Percentiles rank a stretch among this genome's conserved stretches.
Evolutionary conservation across 1,140 invertebrate genomes (phyloP).

Genomic region (Temnothorax curvispinosus): DNA sequence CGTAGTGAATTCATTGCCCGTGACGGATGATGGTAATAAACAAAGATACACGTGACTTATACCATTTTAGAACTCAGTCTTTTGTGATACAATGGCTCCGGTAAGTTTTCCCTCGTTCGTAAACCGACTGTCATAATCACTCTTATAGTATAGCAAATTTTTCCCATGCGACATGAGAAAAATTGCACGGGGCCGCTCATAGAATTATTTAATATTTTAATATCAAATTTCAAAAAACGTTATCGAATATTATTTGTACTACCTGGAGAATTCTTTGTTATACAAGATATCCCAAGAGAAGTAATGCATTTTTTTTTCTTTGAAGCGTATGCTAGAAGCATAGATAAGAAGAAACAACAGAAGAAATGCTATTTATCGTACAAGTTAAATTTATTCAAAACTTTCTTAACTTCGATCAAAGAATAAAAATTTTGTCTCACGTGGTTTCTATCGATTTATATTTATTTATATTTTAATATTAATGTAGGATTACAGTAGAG

Average conservation of each 20-base stretch:
- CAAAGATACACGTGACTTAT: neutral
- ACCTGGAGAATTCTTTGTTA: neutral
- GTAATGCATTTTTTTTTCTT: neutral
- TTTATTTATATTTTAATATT: neutral
- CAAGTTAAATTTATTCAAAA: slow-evolving; percentile 20
- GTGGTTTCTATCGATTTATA: neutral
- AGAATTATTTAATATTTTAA: slow-evolving; percentile 5
- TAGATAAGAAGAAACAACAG: neutral
- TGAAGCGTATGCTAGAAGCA: neutral
- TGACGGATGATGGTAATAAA: neutral
- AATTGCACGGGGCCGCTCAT: neutral
- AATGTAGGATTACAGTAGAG: neutral
- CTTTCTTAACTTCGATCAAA: neutral
- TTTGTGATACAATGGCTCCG: neutral
- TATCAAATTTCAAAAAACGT: slow-evolving; percentile 28
- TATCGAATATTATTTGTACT: neutral
- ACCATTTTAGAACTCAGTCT: neutral
- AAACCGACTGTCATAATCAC: neutral
- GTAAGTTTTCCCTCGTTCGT: neutral
- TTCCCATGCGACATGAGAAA: slow-evolving; percentile 4
- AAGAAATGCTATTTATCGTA: slow-evolving; percentile 21
- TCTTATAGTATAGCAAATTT: neutral
- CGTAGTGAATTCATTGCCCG: slow-evolving; percentile 1
- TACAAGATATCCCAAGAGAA: neutral
- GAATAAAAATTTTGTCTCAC: neutral